Evolutionary conservation across 2,797 vertebrate species (phyloP).

Genomic region (Falco concolor): DNA sequence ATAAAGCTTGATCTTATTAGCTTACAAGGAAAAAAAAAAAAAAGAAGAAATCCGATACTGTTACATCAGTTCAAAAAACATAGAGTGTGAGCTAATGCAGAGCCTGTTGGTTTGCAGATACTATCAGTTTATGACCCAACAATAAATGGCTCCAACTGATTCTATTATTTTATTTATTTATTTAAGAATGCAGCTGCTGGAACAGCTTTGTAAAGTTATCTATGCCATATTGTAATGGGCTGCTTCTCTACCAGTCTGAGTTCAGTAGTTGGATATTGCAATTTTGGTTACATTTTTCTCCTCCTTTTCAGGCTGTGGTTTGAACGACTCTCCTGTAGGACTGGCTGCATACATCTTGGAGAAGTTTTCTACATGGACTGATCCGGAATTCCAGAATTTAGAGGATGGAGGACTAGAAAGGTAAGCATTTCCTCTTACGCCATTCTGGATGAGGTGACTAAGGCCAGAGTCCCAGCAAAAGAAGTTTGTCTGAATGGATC

Average conservation of each 20-base stretch:
- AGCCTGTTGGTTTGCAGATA: neutral
- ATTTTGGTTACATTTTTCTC: neutral
- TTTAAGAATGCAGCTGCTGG: neutral
- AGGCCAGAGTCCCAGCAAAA: neutral
- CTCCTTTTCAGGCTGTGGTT: constrained; percentile 65
- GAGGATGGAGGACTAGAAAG: constrained; percentile 77
- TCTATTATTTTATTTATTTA: neutral
- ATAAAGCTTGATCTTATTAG: constrained; percentile 22
- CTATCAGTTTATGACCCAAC: neutral
- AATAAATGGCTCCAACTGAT: neutral
- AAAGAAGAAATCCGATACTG: constrained; percentile 14
- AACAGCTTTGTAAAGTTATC: neutral
- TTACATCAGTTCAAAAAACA: neutral
- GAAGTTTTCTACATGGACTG: constrained; percentile 78
- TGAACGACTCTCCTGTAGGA: constrained; percentile 77
- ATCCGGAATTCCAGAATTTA: constrained; percentile 46
- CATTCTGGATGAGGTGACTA: neutral
- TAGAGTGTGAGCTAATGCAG: neutral
- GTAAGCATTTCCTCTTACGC: neutral
- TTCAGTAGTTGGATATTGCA: neutral
- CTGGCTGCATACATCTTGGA: constrained; percentile 78
- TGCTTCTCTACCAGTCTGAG: neutral
- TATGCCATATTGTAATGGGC: neutral
- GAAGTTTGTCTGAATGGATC: neutral
- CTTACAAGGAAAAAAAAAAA: neutral